Evolutionary conservation across 2,113 vertebrate genomes (phyloP).

Genomic region (Martes martes): DNA sequence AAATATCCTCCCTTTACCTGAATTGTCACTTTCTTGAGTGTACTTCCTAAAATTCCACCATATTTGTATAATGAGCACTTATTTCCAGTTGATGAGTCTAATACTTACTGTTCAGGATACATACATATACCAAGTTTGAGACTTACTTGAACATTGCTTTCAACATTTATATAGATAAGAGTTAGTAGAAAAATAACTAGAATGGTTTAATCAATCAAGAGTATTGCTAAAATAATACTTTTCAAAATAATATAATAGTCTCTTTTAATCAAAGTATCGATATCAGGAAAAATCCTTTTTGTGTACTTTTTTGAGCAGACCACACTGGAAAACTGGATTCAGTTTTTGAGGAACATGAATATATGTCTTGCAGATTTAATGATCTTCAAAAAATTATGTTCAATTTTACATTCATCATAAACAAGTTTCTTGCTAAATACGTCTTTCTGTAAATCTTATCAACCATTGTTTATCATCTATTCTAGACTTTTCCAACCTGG

Average conservation of each 20-base stretch:
- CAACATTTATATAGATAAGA: neutral
- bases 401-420: neutral
- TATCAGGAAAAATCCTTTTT: neutral
- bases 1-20: neutral
- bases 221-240: neutral
- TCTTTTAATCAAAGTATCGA: neutral
- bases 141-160: neutral
- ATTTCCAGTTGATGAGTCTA: neutral
- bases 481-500: neutral
- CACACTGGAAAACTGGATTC: neutral
- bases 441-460: neutral
- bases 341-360: neutral
- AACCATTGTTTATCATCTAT: neutral
- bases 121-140: neutral
- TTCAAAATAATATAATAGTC: neutral
- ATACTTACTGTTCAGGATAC: neutral
- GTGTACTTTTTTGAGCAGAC: neutral
- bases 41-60: neutral
- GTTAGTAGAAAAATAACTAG: neutral
- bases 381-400: neutral
- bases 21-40: neutral
- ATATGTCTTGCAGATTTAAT: neutral
- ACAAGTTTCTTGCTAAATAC: neutral
- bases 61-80: neutral
- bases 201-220: neutral